Evolutionary conservation across 2,888 invertebrate species (phyloP).

Genomic region (Oxyscelio sp.): DNA sequence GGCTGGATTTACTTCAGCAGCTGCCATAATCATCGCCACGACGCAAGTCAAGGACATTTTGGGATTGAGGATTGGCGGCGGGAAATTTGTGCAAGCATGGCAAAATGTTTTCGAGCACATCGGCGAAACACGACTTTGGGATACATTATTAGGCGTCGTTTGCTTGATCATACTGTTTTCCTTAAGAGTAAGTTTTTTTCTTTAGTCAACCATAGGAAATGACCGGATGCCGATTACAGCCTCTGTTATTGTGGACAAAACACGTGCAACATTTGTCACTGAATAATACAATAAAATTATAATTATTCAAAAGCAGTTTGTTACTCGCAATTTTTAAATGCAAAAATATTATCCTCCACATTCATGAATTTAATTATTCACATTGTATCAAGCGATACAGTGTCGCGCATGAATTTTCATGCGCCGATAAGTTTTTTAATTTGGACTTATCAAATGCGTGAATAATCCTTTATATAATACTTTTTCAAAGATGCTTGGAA

Average conservation of each 20-base stretch:
- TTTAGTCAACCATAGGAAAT: not conserved
- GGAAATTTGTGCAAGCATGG: slow-evolving; percentile 93
- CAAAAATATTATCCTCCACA: slow-evolving; percentile 27
- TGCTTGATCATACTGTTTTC: slow-evolving; percentile 92
- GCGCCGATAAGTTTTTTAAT: slow-evolving; percentile 25
- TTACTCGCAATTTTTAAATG: slow-evolving; percentile 19
- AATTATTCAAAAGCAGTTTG: slow-evolving; percentile 2
- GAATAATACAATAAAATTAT: not conserved
- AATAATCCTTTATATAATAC: slow-evolving; percentile 54
- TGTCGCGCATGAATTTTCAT: slow-evolving; percentile 8
- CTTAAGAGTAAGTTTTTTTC: slow-evolving; percentile 90
- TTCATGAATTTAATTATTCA: slow-evolving; percentile 48
- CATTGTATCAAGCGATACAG: not conserved
- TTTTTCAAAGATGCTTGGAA: slow-evolving; percentile 34
- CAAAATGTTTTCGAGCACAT: slow-evolving; percentile 92
- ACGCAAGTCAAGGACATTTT: slow-evolving; percentile 94
- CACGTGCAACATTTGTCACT: not conserved
- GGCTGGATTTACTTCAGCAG: slow-evolving; percentile 94
- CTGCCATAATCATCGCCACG: slow-evolving; percentile 94
- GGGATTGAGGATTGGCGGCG: slow-evolving; percentile 91
- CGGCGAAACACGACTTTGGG: slow-evolving; percentile 92
- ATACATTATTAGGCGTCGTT: slow-evolving; percentile 91
- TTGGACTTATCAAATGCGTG: slow-evolving; percentile 48
- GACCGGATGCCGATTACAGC: no score
- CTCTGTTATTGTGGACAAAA: not conserved